A percentile compares a stretch with the other conserved stretches of the same genome.
These are phyloP conservation scores for Eulacestoma nigropectus DNA, from an alignment of 2,113 vertebrate species.

Conservation along the genomic window DNA sequence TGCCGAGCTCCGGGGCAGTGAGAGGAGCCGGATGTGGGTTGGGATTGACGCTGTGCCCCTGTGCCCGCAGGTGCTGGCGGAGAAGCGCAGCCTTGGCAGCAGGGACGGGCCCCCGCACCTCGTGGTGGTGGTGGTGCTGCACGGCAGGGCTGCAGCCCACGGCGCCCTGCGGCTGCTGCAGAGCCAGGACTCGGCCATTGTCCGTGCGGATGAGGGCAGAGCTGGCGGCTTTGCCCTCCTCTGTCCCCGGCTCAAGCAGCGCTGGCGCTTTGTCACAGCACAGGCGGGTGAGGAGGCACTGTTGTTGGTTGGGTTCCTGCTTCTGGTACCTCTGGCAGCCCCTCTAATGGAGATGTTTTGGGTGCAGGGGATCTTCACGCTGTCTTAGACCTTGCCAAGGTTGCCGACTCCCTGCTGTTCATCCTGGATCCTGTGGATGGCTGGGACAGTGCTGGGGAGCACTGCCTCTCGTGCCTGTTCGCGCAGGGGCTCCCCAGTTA, in stretches of 20 bases:
- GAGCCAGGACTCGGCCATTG: conserved; percentile 58
- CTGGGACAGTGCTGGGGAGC: conserved; percentile 89
- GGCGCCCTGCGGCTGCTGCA: conserved; percentile 72
- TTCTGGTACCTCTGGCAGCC: neutral
- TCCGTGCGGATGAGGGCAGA: conserved; percentile 52
- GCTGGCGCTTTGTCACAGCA: conserved; percentile 82
- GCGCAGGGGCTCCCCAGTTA: conserved; percentile 92
- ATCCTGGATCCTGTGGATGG: conserved; percentile 84
- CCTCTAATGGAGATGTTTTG: neutral
- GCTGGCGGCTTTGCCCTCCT: conserved; percentile 79
- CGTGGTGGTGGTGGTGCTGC: conserved; percentile 83
- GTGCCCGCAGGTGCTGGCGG: conserved; percentile 80
- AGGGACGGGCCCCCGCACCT: conserved; percentile 89
- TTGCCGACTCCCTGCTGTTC: conserved; percentile 90
- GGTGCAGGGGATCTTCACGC: conserved; percentile 82
- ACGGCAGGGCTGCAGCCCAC: conserved; percentile 56
- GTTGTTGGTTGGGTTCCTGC: rapidly evolving
- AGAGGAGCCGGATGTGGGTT: rapidly evolving
- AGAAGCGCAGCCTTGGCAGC: conserved; percentile 88
- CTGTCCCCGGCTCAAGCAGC: conserved; percentile 84
- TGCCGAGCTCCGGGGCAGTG: rapidly evolving
- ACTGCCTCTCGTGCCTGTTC: conserved; percentile 92
- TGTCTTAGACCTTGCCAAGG: conserved; percentile 89
- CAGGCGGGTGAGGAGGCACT: conserved; percentile 66
- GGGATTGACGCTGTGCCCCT: neutral